Conservation (phyloP, 2,888 invertebrate species). For the Ommatoiulus sabulosus region DNA sequence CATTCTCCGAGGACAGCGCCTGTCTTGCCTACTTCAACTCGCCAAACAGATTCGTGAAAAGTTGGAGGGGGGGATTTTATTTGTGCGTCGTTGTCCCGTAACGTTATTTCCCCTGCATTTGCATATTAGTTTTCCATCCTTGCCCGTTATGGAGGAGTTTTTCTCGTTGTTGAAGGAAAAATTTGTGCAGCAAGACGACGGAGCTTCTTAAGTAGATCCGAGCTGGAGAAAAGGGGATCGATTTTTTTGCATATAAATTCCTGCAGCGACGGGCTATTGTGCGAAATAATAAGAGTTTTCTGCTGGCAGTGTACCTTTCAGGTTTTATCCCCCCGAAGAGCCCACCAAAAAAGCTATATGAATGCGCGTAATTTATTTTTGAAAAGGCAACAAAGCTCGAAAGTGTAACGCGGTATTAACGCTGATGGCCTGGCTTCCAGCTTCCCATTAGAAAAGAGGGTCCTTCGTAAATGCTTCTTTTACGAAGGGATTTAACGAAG, state of each 20-base stretch:
- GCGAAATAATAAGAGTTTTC: slow-evolving; percentile 16
- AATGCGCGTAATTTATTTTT: slow-evolving; percentile 30
- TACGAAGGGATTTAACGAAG: too few species aligned
- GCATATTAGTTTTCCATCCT: slow-evolving; percentile 12
- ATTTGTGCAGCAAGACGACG: background rate
- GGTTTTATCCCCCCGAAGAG: slow-evolving; percentile 24
- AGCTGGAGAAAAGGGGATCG: slow-evolving; percentile 3
- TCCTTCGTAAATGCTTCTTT: background rate
- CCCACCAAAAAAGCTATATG: slow-evolving; percentile 23
- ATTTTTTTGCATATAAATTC: slow-evolving; percentile 39
- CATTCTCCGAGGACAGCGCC: slow-evolving; percentile 3
- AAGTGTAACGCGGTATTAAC: slow-evolving; percentile 36
- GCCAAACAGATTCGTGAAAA: slow-evolving; percentile 32
- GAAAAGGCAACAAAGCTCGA: slow-evolving; percentile 38
- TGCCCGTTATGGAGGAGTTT: background rate
- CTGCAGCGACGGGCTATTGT: slow-evolving; percentile 24
- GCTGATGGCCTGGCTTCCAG: background rate
- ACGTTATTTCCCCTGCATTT: slow-evolving; percentile 10
- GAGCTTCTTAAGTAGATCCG: background rate
- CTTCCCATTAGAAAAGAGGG: background rate
- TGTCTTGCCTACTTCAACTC: slow-evolving; percentile 35
- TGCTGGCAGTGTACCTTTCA: slow-evolving; percentile 23
- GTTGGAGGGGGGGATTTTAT: background rate
- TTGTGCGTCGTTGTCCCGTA: background rate
- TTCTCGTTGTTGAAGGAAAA: background rate